Percentiles rank a stretch among this genome's conserved stretches.
phyloP scores from a whole-genome alignment of 2,113 vertebrate genomes.

The Onychostoma macrolepis region DNA sequence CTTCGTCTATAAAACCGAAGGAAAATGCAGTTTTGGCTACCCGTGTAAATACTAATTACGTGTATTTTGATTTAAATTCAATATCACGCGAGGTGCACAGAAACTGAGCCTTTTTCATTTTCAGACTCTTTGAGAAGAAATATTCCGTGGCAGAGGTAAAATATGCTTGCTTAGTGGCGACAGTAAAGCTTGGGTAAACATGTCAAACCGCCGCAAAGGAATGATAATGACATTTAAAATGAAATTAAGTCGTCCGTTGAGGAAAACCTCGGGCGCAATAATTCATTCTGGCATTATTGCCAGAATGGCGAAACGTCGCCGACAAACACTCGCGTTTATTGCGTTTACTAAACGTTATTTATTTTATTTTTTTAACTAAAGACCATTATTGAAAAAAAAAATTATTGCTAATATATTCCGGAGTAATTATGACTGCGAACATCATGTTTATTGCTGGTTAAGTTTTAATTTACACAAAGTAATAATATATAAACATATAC shows the following conservation, averaged over 20 bases:
- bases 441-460: background rate
- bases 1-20: background rate
- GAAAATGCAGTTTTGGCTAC: background rate
- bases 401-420: background rate
- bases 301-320: background rate
- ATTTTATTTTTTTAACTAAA: background rate
- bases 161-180: constrained; percentile 80
- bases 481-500: no score
- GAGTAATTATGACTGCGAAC: background rate
- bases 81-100: background rate
- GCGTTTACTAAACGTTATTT: background rate
- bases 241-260: constrained; percentile 60
- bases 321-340: background rate
- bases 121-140: constrained; percentile 77
- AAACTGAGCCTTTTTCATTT: constrained; percentile 66
- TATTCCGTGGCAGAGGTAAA: constrained; percentile 82
- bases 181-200: constrained; percentile 81
- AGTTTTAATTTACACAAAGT: no score
- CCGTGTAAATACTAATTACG: background rate
- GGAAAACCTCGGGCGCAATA: constrained; percentile 65
- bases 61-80: background rate
- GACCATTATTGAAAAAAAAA: background rate
- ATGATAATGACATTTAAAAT: constrained; percentile 70
- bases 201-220: constrained; percentile 67
- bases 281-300: constrained; percentile 35